Percentiles rank a stretch among this genome's conserved stretches.
These are phyloP conservation scores for Tiaroga cobitis DNA, from an alignment of 2,797 vertebrate genomes.

Conservation along the genomic window DNA sequence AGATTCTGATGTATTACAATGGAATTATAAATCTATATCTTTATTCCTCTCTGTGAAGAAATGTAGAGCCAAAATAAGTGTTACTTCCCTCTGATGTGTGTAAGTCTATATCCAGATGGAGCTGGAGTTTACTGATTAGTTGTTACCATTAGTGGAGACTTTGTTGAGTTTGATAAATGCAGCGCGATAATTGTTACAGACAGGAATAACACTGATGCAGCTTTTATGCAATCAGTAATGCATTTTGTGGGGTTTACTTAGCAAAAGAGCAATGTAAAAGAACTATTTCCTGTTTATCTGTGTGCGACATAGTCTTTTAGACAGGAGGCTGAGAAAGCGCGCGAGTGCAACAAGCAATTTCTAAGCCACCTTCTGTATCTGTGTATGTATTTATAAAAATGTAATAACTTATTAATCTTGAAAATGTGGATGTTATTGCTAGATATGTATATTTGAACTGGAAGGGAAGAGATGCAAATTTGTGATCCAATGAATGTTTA, in stretches of 20 bases:
- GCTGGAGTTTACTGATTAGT: slow-evolving; percentile 8
- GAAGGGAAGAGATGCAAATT: slow-evolving; percentile 56
- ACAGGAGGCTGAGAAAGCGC: slow-evolving; percentile 76
- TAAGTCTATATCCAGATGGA: slow-evolving; percentile 65
- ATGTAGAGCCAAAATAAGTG: slow-evolving; percentile 74
- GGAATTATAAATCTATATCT: slow-evolving; percentile 76
- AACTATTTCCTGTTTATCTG: slow-evolving; percentile 70
- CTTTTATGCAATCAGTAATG: slow-evolving; percentile 64
- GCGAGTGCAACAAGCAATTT: slow-evolving; percentile 76
- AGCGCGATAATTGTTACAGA: slow-evolving; percentile 41
- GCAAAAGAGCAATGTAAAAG: slow-evolving; percentile 63
- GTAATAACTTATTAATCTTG: slow-evolving; percentile 81
- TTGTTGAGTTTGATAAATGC: slow-evolving; percentile 40
- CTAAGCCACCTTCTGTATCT: slow-evolving; percentile 71
- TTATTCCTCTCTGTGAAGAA: slow-evolving; percentile 74
- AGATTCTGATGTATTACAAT: slow-evolving; percentile 81
- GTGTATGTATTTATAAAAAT: slow-evolving; percentile 71
- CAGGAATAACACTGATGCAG: slow-evolving; percentile 63
- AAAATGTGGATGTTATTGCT: slow-evolving; percentile 81
- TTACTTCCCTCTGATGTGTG: slow-evolving; percentile 69
- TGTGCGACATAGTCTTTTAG: slow-evolving; percentile 78
- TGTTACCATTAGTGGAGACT: slow-evolving; percentile 37
- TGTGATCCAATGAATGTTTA: slow-evolving; percentile 57
- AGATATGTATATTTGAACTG: slow-evolving; percentile 77
- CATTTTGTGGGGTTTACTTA: slow-evolving; percentile 60